Evolutionary conservation across 2,113 vertebrate species (phyloP).

Genomic region (Seriola aureovittata): DNA sequence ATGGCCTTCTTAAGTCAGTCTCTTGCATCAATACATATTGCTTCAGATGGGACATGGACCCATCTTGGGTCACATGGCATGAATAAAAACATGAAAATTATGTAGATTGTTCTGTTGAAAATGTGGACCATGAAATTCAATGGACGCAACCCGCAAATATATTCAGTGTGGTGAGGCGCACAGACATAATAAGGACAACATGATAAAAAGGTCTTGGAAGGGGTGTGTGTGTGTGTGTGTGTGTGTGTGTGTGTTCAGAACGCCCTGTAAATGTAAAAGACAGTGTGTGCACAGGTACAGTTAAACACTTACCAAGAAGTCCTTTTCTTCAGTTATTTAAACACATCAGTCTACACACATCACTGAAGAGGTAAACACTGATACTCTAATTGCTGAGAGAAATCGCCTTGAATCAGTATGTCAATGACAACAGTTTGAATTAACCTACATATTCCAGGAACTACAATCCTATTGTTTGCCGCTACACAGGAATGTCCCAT

Average conservation of each 20-base stretch:
- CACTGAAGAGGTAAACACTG: too few species aligned
- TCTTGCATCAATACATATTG: slow-evolving; percentile 22
- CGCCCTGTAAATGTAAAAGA: too few species aligned
- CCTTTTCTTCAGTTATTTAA: neutral
- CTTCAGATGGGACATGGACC: slow-evolving; percentile 13
- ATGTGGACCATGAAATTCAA: slow-evolving; percentile 47
- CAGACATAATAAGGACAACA: slow-evolving; percentile 62
- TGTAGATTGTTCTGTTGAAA: slow-evolving; percentile 47
- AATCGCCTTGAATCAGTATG: neutral
- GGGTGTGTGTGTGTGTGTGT: neutral
- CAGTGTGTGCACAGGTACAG: neutral
- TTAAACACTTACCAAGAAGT: neutral
- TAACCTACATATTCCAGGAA: too few species aligned
- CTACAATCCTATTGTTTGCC: neutral
- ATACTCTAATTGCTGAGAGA: neutral
- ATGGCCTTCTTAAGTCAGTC: slow-evolving; percentile 42
- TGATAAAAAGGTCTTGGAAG: slow-evolving; percentile 34
- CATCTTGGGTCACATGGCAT: slow-evolving; percentile 29
- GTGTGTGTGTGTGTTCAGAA: too few species aligned
- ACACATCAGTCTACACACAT: neutral
- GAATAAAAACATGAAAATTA: slow-evolving; percentile 78
- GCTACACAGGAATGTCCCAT: neutral
- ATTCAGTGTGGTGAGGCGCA: slow-evolving; percentile 43
- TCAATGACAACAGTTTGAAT: neutral
- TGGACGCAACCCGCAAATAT: slow-evolving; percentile 13